Percentiles rank a stretch among this genome's conserved stretches.
Evolutionary conservation across 1,140 invertebrate species (phyloP).

Genomic region (Macrotrachela quadricornifera): DNA sequence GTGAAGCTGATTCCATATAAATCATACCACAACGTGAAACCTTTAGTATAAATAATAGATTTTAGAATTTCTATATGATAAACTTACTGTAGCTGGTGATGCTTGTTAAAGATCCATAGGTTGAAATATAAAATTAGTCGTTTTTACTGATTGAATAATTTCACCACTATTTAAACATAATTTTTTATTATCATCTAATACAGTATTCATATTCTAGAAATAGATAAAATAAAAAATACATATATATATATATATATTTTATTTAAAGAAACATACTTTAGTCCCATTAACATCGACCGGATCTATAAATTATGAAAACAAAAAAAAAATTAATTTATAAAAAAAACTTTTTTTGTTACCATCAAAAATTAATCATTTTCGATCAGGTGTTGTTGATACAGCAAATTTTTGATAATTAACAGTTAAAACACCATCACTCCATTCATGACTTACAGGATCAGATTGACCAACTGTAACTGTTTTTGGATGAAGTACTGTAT

Average conservation of each 20-base stretch:
- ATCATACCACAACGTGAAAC: constrained; percentile 85
- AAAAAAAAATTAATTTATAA: too few species aligned
- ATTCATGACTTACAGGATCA: constrained; percentile 77
- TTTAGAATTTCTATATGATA: too few species aligned
- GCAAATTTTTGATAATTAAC: constrained; percentile 73
- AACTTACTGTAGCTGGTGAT: constrained; percentile 55
- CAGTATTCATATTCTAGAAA: constrained; percentile 65
- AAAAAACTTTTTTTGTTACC: constrained; percentile 28
- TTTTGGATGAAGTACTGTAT: constrained; percentile 78
- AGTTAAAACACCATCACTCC: constrained; percentile 77
- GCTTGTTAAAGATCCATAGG: constrained; percentile 81
- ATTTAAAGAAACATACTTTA: constrained; percentile 31
- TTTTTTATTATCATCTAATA: constrained; percentile 86
- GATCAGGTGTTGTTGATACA: constrained; percentile 46
- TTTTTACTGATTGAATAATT: constrained; percentile 68
- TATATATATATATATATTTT: too few species aligned
- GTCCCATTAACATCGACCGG: constrained; percentile 90
- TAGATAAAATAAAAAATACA: too few species aligned
- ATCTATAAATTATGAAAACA: constrained; percentile 18
- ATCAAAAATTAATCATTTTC: constrained; percentile 88
- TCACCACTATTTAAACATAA: constrained; percentile 40
- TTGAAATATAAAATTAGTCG: constrained; percentile 79
- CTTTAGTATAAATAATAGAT: too few species aligned
- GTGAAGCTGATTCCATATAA: constrained; percentile 67
- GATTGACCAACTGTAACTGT: constrained; percentile 84